A percentile compares a stretch with the other conserved stretches of the same genome.
Evolutionary conservation across 2,888 invertebrate species (phyloP).

Genomic region (Macaria notata): DNA sequence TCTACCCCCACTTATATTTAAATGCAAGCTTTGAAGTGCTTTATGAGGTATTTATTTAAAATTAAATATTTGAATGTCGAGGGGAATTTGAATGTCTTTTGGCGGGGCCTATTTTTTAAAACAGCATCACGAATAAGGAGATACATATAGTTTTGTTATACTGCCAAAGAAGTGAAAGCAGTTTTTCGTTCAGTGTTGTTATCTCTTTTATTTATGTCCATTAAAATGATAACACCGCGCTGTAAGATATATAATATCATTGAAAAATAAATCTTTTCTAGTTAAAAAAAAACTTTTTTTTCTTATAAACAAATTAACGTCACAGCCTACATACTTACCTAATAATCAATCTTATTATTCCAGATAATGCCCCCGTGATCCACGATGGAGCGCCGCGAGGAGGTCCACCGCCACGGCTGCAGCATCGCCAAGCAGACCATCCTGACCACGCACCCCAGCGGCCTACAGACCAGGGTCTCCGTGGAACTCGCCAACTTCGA

Average conservation of each 20-base stretch:
- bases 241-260: no score
- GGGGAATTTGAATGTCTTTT: background rate
- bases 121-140: no score
- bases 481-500: conserved; percentile 76
- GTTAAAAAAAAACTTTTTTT: no score
- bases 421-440: conserved; percentile 77
- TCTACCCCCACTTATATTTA: conserved; percentile 11
- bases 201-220: no score
- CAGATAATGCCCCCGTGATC: conserved; percentile 33
- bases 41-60: conserved; percentile 3
- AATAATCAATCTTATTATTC: conserved; percentile 4
- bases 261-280: no score
- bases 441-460: conserved; percentile 72
- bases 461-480: conserved; percentile 71
- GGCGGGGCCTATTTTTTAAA: no score
- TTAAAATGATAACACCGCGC: no score
- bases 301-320: no score
- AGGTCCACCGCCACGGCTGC: conserved; percentile 71
- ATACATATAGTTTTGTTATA: no score
- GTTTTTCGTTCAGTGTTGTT: no score
- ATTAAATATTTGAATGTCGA: background rate
- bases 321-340: no score
- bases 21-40: conserved; percentile 8
- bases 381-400: conserved; percentile 68
- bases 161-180: no score